A percentile compares a stretch with the other conserved stretches of the same genome.
phyloP scores from a whole-genome alignment of 1,140 invertebrate species.

The Papilio dardanus region DNA sequence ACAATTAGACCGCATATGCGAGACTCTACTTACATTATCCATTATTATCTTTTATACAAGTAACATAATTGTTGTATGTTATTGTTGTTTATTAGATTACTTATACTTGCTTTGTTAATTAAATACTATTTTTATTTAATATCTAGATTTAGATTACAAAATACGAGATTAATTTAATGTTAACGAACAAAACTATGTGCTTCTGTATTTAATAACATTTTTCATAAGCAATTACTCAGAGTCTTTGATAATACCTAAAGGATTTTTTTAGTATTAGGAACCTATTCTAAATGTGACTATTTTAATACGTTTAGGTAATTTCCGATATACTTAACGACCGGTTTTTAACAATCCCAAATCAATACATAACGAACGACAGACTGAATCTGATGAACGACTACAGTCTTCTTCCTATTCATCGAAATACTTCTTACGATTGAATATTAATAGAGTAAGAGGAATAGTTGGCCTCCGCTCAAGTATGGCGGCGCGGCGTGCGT shows the following conservation, averaged over 20 bases:
- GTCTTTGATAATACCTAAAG: too few species aligned
- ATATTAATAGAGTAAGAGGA: conserved; percentile 27
- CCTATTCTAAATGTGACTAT: too few species aligned
- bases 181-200: too few species aligned
- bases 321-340: too few species aligned
- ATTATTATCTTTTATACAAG: neutral
- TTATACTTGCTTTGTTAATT: neutral
- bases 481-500: conserved; percentile 15
- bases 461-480: conserved; percentile 32
- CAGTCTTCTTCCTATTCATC: neutral
- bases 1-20: conserved; percentile 15
- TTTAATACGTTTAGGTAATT: too few species aligned
- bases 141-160: neutral
- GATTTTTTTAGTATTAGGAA: too few species aligned
- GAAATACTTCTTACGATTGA: conserved; percentile 3
- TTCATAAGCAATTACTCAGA: too few species aligned
- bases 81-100: neutral
- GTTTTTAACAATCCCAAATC: too few species aligned
- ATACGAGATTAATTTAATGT: too few species aligned
- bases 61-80: neutral
- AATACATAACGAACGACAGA: too few species aligned
- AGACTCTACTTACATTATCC: neutral
- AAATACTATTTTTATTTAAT: neutral
- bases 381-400: too few species aligned
- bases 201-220: too few species aligned